Evolutionary conservation across 1,140 invertebrate genomes (phyloP).

Genomic region (Bombus waltoni): DNA sequence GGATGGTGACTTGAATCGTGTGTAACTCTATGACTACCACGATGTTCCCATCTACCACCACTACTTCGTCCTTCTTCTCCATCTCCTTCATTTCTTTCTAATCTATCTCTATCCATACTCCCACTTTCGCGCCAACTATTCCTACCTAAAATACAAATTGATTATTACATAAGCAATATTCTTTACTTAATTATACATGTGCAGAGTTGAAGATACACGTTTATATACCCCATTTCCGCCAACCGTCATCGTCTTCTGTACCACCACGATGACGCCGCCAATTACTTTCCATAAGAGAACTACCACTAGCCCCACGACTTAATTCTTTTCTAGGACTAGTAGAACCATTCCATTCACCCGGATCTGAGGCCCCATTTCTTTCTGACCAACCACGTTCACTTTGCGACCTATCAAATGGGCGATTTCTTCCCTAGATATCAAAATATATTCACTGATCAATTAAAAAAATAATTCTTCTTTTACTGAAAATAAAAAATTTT

Average conservation of each 20-base stretch:
- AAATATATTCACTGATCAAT: slow-evolving; percentile 17
- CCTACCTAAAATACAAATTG: slow-evolving; percentile 69
- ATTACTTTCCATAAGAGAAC: slow-evolving; percentile 85
- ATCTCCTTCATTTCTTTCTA: slow-evolving; percentile 75
- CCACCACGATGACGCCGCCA: slow-evolving; percentile 84
- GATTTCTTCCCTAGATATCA: slow-evolving; percentile 72
- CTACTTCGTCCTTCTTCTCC: slow-evolving; percentile 73
- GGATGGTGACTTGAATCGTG: slow-evolving; percentile 79
- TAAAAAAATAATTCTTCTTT: neutral
- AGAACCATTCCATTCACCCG: slow-evolving; percentile 85
- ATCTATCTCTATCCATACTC: slow-evolving; percentile 75
- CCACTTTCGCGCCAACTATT: slow-evolving; percentile 88
- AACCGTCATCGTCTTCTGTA: slow-evolving; percentile 86
- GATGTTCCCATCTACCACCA: slow-evolving; percentile 81
- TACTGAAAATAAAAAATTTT: neutral
- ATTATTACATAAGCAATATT: neutral
- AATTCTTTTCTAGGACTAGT: slow-evolving; percentile 86
- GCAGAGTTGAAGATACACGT: neutral
- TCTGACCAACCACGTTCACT: slow-evolving; percentile 84
- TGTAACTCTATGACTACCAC: slow-evolving; percentile 79
- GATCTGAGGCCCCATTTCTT: slow-evolving; percentile 85
- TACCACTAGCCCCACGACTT: slow-evolving; percentile 81
- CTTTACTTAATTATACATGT: neutral
- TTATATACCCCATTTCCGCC: slow-evolving; percentile 85
- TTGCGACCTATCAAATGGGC: slow-evolving; percentile 80